Base-by-base conservation (phyloP, 2,113 vertebrate genomes). In the Gobius niger region DNA sequence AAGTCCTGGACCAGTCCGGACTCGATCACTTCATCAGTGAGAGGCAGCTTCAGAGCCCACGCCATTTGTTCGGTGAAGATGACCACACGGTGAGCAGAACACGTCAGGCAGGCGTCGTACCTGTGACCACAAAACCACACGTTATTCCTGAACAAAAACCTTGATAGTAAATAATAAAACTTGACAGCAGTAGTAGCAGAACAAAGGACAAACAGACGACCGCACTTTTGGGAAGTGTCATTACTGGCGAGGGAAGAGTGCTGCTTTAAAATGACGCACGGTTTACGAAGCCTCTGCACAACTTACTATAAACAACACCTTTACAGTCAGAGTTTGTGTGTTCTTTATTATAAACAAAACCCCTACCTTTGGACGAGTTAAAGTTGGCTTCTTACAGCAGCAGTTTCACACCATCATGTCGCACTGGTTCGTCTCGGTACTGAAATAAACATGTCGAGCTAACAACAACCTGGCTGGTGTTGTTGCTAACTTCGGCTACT, bases 1-100 rank as follows among this genome's bases (percentile, higher is more conserved):
- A 99, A 99, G 88, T 99, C 97, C 90, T 98, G 97, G 78, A 94
- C 97, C 91, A 99, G 92, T 75, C 96, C 97, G 0, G 96, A 98
- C 88, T 98, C 97, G 40, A 98, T 98, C 91, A 97, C 97, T 82
- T 99, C 97, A 34, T 98, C 97, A 0, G 97, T 94, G 77, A 98
- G 94, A 2, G 97, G 97, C 85, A 99, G 82, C 90, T 98, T 99
- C 82, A 98, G 90, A 65, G 97, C 95, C 97, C 97, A 98, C 70
- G 97, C 96, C 97, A 98, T 98, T 84, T 72, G 79, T 83, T 75
- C 42, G 62, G 40, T 62, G 63, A 19, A 78, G 2, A 9, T 77
- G 59, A 66, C 59, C 77, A 57, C 77, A 60, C 41, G 44, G 75
- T 64, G 60, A 68, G 70, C 42, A 67, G 52, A 47, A 77, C 24